Conservation (phyloP, 2,888 invertebrate genomes). For the Catocala sponsa region DNA sequence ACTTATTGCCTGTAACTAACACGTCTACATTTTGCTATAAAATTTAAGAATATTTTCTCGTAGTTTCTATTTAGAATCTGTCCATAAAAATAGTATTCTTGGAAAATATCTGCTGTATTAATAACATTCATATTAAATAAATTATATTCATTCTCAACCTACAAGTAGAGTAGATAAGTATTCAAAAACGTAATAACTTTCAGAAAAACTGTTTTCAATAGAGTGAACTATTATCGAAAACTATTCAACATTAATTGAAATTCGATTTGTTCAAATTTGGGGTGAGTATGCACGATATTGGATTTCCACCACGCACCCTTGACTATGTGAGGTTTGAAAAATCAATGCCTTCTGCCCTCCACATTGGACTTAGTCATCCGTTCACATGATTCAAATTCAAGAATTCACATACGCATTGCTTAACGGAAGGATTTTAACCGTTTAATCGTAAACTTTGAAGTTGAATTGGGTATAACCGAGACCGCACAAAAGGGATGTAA, state of each 20-base stretch:
- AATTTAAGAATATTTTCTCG: too few relatives aligned
- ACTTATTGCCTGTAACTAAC: too few relatives aligned
- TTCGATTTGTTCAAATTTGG: conserved; percentile 71
- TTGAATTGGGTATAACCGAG: background rate
- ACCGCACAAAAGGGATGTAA: conserved; percentile 17
- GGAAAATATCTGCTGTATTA: too few relatives aligned
- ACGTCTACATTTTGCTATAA: too few relatives aligned
- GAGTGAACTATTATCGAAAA: conserved; percentile 28
- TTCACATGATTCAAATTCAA: conserved; percentile 39
- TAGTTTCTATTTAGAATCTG: too few relatives aligned
- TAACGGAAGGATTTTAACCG: conserved; percentile 29
- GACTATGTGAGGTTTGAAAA: conserved; percentile 73
- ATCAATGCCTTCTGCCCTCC: conserved; percentile 67
- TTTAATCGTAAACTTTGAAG: conserved; percentile 31
- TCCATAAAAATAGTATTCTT: too few relatives aligned
- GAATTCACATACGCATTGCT: conserved; percentile 38
- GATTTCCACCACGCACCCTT: conserved; percentile 74
- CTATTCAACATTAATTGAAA: conserved; percentile 65
- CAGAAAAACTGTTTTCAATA: background rate
- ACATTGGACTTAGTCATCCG: conserved; percentile 48
- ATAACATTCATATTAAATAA: too few relatives aligned
- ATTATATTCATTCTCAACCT: too few relatives aligned
- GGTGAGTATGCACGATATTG: conserved; percentile 69
- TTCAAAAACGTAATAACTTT: background rate
- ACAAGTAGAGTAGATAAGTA: too few relatives aligned